Conservation (phyloP, 2,113 vertebrate genomes). For the Galemys pyrenaicus region DNA sequence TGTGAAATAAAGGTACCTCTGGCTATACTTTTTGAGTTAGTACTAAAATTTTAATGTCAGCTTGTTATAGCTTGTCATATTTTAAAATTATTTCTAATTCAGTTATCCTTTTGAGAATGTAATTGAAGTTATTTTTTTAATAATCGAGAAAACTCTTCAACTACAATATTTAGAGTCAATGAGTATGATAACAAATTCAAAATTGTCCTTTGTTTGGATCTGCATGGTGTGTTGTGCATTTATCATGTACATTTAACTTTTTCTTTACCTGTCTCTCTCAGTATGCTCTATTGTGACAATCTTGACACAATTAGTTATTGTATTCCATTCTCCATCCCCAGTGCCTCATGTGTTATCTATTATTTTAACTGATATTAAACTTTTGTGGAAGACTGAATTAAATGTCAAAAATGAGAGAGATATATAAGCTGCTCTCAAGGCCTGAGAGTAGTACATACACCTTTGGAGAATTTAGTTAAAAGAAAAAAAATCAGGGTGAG, state of each 20-base stretch:
- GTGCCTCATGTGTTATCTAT: background rate
- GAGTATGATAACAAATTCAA: background rate
- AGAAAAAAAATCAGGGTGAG: background rate
- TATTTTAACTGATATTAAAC: background rate
- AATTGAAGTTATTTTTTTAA: background rate
- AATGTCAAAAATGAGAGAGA: background rate
- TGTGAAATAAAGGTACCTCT: background rate
- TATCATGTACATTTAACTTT: background rate
- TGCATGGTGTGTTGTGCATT: background rate
- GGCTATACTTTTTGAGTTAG: constrained; percentile 37
- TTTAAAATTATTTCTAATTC: constrained; percentile 32
- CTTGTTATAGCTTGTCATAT: background rate
- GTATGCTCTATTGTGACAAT: background rate
- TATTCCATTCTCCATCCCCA: background rate
- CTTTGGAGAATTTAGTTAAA: background rate
- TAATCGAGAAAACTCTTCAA: background rate
- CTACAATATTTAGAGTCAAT: background rate
- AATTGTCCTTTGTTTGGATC: background rate
- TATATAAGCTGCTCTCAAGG: background rate
- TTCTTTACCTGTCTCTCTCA: background rate
- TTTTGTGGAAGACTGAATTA: background rate
- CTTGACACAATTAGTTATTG: background rate
- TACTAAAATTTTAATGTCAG: constrained; percentile 40
- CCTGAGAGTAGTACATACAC: background rate
- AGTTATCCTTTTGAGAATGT: constrained; percentile 7